Conservation (phyloP, 92 coral and sea anemone genomes). For the Phenganax marumi region DNA sequence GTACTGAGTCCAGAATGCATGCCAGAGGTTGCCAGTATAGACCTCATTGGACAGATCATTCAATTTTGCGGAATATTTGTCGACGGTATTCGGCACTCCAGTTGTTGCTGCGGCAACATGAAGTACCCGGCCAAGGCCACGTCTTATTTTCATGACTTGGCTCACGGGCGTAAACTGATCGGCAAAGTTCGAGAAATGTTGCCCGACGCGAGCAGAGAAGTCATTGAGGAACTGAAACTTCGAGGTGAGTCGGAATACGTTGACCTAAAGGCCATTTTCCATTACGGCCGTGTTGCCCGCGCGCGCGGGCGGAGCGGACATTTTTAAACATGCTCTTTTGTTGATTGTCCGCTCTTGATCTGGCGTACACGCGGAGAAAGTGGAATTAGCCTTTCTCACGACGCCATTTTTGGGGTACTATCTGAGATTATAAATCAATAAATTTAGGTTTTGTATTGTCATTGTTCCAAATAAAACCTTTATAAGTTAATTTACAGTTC, state of each 20-base stretch:
- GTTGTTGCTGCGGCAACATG: constrained; percentile 62
- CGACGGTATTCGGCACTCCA: constrained; percentile 65
- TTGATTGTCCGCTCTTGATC: no score
- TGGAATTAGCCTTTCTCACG: no score
- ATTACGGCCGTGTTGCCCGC: no score
- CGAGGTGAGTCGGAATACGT: constrained; percentile 61
- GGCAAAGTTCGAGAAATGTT: constrained; percentile 69
- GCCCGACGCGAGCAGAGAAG: constrained; percentile 44
- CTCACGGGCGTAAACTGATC: constrained; percentile 69
- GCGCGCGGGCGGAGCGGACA: no score
- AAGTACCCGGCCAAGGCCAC: constrained; percentile 58
- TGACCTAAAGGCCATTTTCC: no score
- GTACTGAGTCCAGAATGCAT: constrained; percentile 68
- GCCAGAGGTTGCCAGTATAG: constrained; percentile 70
- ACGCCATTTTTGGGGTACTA: no score
- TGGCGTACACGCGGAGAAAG: no score
- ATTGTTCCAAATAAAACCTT: no score
- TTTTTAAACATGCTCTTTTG: no score
- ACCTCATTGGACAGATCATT: constrained; percentile 69
- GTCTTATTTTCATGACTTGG: constrained; percentile 55
- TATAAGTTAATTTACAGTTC: no score
- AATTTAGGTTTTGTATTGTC: no score
- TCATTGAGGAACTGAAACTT: constrained; percentile 46
- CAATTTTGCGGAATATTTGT: constrained; percentile 71
- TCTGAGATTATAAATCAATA: no score